Conservation (phyloP, 2,888 invertebrate species). For the Dynastes hyllus region DNA sequence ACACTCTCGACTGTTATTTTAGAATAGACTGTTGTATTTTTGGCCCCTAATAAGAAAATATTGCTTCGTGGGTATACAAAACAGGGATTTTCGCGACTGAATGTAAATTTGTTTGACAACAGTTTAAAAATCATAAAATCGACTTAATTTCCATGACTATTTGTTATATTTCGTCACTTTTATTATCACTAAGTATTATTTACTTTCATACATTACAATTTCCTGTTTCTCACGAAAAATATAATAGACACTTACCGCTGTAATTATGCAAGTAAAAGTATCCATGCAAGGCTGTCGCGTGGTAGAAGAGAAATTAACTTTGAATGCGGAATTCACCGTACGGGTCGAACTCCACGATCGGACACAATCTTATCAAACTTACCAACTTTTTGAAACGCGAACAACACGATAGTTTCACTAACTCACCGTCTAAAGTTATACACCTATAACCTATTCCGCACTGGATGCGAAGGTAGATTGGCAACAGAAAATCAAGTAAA, state of each 20-base stretch:
- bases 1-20: too few species aligned
- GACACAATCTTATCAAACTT: conserved; percentile 1
- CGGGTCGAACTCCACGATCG: not conserved
- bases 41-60: too few species aligned
- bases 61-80: too few species aligned
- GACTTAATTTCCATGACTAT: too few species aligned
- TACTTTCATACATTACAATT: not conserved
- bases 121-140: too few species aligned
- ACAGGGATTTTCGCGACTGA: too few species aligned
- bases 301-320: conserved; percentile 1
- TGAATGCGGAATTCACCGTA: conserved; percentile 13
- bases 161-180: too few species aligned
- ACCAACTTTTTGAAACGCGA: not conserved
- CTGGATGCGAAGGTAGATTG: conserved; percentile 18
- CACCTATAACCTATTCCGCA: conserved; percentile 6
- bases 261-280: conserved; percentile 42
- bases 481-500: conserved; percentile 24
- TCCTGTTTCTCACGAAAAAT: not conserved
- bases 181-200: not conserved
- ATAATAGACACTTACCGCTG: conserved; percentile 24
- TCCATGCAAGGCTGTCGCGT: conserved; percentile 27
- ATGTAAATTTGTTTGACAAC: too few species aligned
- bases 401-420: not conserved
- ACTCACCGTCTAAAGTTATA: not conserved
- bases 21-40: too few species aligned